phyloP scores from a whole-genome alignment of 2,888 invertebrate genomes.

The Clostera curtula region DNA sequence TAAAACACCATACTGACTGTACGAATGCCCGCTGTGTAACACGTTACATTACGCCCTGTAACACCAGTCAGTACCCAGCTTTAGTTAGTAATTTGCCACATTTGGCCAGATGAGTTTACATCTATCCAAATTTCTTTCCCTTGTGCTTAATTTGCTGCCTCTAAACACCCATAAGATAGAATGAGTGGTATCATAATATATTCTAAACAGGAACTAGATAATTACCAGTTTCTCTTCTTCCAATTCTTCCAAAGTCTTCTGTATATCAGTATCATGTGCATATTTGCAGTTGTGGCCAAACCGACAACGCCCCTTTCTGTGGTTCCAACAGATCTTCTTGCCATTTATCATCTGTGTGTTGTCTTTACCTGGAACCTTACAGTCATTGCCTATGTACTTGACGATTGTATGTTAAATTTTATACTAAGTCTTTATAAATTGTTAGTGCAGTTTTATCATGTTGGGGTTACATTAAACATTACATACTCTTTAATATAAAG shows the following conservation, averaged over 20 bases:
- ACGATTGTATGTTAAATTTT: conserved; percentile 64
- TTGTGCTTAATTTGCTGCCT: too few species aligned
- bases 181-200: conserved; percentile 2
- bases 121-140: too few species aligned
- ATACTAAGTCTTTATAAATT: conserved; percentile 32
- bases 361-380: conserved; percentile 78
- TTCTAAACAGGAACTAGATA: background rate
- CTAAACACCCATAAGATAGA: too few species aligned
- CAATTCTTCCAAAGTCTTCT: conserved; percentile 76
- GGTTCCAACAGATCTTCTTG: conserved; percentile 94
- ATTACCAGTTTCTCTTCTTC: conserved; percentile 70
- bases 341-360: conserved; percentile 88
- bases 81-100: too few species aligned
- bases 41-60: too few species aligned
- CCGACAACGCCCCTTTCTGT: conserved; percentile 90
- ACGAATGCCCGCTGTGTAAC: too few species aligned
- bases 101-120: too few species aligned
- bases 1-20: too few species aligned
- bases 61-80: too few species aligned
- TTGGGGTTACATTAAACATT: background rate
- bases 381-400: conserved; percentile 74
- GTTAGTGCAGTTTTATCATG: background rate
- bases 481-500: background rate
- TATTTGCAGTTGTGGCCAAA: conserved; percentile 95
- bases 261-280: conserved; percentile 91